These are phyloP conservation scores for Chalcis sispes DNA, from an alignment of 2,888 invertebrate species.

Conservation along the genomic window DNA sequence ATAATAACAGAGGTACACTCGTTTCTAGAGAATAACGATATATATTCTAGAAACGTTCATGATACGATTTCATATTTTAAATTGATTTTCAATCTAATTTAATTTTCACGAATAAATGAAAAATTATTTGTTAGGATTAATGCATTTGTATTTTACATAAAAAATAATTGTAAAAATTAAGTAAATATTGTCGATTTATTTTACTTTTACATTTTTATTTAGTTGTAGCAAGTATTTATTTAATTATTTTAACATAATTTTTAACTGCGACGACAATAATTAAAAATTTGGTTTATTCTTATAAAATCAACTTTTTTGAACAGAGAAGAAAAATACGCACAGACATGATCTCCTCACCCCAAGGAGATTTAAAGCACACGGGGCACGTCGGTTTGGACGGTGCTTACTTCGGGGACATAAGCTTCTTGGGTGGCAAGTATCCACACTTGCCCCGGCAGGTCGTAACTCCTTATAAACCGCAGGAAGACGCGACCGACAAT, in stretches of 20 bases:
- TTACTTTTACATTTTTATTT: not conserved
- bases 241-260: not conserved
- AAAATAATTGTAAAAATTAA: not conserved
- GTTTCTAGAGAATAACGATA: too few relatives aligned
- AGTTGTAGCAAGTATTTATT: not conserved
- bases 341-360: slow-evolving; percentile 97
- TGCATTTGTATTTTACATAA: too few relatives aligned
- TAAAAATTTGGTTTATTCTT: too few relatives aligned
- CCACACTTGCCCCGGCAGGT: slow-evolving; percentile 91
- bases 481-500: slow-evolving; percentile 81
- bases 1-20: too few relatives aligned
- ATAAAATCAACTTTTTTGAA: too few relatives aligned
- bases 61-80: too few relatives aligned
- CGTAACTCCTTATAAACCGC: slow-evolving; percentile 92
- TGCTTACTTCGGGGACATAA: slow-evolving; percentile 96
- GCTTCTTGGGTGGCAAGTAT: slow-evolving; percentile 84
- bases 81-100: too few relatives aligned
- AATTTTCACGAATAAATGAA: too few relatives aligned
- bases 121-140: too few relatives aligned
- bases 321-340: slow-evolving; percentile 83
- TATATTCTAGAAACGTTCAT: too few relatives aligned
- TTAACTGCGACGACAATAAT: not conserved
- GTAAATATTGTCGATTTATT: not conserved
- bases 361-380: slow-evolving; percentile 97
- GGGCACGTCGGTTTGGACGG: slow-evolving; percentile 98